A percentile compares a stretch with the other conserved stretches of the same genome.
These are phyloP conservation scores for Ceraclea dissimilis DNA, from an alignment of 2,888 invertebrate genomes.

Conservation along the genomic window DNA sequence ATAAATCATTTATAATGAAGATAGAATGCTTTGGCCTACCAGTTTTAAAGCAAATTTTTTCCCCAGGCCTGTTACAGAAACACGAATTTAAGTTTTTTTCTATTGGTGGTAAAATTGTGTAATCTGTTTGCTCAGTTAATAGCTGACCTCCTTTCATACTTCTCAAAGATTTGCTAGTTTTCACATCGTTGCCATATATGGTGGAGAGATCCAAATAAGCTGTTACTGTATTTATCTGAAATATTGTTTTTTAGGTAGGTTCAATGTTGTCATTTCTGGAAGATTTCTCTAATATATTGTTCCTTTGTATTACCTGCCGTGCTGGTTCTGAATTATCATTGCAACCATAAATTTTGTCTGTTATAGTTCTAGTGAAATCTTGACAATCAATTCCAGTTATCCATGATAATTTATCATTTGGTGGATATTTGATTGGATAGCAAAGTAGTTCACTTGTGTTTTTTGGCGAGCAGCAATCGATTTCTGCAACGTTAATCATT, in stretches of 20 bases:
- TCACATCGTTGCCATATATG: slow-evolving; percentile 31
- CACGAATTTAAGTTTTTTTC: slow-evolving; percentile 7
- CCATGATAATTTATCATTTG: neutral
- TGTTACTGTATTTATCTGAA: slow-evolving; percentile 24
- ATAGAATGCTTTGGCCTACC: slow-evolving; percentile 11
- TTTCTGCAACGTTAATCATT: neutral
- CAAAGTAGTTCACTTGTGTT: neutral
- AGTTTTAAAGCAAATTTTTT: slow-evolving; percentile 20
- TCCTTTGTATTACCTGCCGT: too few relatives aligned
- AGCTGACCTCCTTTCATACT: slow-evolving; percentile 29
- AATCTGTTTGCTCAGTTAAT: slow-evolving; percentile 24
- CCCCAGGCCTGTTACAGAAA: slow-evolving; percentile 7
- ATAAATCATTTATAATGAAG: too few relatives aligned
- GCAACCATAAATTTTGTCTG: neutral
- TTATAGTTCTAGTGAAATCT: neutral
- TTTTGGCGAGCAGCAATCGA: neutral
- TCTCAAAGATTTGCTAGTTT: slow-evolving; percentile 26
- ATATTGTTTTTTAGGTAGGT: too few relatives aligned
- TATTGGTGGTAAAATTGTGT: slow-evolving; percentile 28
- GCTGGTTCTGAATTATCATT: neutral
- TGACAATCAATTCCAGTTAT: neutral
- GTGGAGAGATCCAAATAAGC: slow-evolving; percentile 33
- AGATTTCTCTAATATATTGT: too few relatives aligned
- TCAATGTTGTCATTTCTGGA: too few relatives aligned
- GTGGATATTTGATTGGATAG: neutral